Conservation (phyloP, 2,797 vertebrate species). For the Anguilla obscura region DNA sequence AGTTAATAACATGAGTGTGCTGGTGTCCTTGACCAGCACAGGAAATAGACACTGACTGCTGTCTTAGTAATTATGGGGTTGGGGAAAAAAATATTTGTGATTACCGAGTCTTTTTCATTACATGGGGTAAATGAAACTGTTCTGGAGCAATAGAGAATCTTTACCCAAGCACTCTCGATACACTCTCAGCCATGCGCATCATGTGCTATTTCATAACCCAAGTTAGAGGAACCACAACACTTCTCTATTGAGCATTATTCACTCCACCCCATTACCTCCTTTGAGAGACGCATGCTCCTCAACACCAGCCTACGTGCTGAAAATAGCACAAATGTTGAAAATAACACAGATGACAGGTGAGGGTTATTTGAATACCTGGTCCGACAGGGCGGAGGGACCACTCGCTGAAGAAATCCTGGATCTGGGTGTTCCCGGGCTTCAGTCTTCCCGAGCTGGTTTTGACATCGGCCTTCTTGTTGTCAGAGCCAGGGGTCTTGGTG, state of each 20-base stretch:
- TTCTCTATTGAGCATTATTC: not conserved
- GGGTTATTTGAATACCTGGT: constrained; percentile 65
- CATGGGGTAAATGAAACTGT: not conserved
- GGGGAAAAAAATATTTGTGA: constrained; percentile 4
- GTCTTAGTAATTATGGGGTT: not conserved
- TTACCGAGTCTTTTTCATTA: not conserved
- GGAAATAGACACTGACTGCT: not conserved
- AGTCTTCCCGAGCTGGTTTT: constrained; percentile 76
- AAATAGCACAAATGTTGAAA: too few relatives aligned
- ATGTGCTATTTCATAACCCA: not conserved
- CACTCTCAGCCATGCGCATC: not conserved
- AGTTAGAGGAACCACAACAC: not conserved
- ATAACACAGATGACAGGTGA: not conserved
- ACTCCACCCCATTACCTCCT: not conserved
- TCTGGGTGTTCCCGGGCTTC: constrained; percentile 76
- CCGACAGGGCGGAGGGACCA: constrained; percentile 84
- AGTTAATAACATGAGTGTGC: not conserved
- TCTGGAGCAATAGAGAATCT: not conserved
- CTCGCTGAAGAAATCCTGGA: constrained; percentile 80
- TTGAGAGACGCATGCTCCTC: too few relatives aligned
- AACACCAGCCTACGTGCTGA: too few relatives aligned
- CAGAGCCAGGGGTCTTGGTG: constrained; percentile 76
- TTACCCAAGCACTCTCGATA: not conserved
- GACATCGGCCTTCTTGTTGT: constrained; percentile 82
- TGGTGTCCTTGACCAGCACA: not conserved